phyloP scores from a whole-genome alignment of 1,140 invertebrate genomes.

The Lepidurus apus region DNA sequence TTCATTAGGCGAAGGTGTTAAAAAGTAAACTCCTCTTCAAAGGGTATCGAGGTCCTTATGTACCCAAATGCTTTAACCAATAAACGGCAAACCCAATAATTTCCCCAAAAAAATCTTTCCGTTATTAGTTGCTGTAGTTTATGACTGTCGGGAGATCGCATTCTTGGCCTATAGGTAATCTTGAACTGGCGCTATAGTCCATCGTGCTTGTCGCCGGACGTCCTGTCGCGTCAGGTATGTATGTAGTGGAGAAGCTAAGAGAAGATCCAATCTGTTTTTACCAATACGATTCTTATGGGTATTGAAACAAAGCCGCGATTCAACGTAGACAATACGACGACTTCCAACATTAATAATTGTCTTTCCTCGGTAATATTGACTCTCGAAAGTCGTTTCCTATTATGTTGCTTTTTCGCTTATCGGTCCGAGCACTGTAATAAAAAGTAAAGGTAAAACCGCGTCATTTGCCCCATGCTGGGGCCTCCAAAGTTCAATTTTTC shows the following conservation, averaged over 20 bases:
- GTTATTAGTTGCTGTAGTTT: background rate
- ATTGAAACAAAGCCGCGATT: conserved; percentile 18
- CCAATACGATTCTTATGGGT: conserved; percentile 5
- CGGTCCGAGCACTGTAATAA: background rate
- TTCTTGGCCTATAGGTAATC: background rate
- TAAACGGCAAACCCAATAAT: background rate
- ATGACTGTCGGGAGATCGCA: background rate
- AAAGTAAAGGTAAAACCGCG: background rate
- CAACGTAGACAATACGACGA: background rate
- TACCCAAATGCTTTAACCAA: background rate
- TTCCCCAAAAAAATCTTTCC: background rate
- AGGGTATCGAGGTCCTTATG: background rate
- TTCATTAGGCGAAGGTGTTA: background rate
- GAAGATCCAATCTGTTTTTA: background rate
- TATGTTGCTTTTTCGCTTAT: background rate
- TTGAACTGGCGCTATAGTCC: background rate
- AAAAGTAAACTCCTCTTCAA: background rate
- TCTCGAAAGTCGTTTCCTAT: background rate
- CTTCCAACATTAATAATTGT: background rate
- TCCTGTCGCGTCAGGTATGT: background rate
- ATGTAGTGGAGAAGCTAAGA: background rate
- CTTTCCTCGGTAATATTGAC: conserved; percentile 2
- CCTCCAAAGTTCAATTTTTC: background rate
- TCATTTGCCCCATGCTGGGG: conserved; percentile 8
- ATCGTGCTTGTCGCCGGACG: conserved; percentile 1